Conservation (phyloP, 2,113 vertebrate genomes). For the Poeciliopsis retropinna region DNA sequence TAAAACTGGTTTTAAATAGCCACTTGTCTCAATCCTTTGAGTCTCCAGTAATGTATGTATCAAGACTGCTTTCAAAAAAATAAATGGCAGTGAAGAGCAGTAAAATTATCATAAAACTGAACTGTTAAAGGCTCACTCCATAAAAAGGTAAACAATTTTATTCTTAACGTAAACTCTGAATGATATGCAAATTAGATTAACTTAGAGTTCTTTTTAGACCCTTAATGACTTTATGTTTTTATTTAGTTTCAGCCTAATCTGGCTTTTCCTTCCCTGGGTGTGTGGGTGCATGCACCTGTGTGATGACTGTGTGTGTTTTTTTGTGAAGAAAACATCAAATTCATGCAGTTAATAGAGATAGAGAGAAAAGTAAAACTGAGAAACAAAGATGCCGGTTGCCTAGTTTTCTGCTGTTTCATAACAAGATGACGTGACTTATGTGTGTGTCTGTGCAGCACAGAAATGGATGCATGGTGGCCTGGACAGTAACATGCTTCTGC, state of each 20-base stretch:
- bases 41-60: too few species aligned
- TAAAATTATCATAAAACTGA: too few species aligned
- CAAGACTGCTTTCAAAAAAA: too few species aligned
- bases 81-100: too few species aligned
- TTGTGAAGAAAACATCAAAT: too few species aligned
- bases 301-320: too few species aligned
- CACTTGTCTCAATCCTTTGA: too few species aligned
- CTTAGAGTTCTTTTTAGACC: too few species aligned
- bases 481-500: constrained; percentile 91
- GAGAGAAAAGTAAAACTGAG: neutral
- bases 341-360: neutral
- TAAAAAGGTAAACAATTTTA: too few species aligned
- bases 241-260: neutral
- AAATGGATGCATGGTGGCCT: constrained; percentile 98
- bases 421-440: constrained; percentile 34
- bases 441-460: constrained; percentile 86
- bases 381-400: neutral
- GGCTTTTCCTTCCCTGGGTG: neutral
- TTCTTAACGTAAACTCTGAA: too few species aligned
- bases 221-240: neutral
- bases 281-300: neutral
- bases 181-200: too few species aligned
- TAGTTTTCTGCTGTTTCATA: constrained; percentile 20
- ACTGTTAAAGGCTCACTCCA: too few species aligned
- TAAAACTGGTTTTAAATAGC: neutral